A percentile compares a stretch with the other conserved stretches of the same genome.
Evolutionary conservation across 2,113 vertebrate genomes (phyloP).

Genomic region (Ranitomeya variabilis): DNA sequence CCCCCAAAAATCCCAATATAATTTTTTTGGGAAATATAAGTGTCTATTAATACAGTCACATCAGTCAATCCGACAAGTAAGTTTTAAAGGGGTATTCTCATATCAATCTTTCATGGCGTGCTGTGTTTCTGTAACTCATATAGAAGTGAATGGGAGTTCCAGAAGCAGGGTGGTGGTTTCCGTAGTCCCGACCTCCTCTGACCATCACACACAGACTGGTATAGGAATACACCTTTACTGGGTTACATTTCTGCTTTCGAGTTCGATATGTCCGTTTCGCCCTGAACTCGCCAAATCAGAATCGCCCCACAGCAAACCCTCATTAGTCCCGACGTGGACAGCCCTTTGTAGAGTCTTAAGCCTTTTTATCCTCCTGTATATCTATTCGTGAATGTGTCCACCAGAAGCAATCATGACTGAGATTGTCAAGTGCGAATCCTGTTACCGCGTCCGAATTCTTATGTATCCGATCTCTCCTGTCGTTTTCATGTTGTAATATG

Average conservation of each 20-base stretch:
- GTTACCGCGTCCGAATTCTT: not conserved
- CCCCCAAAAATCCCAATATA: no score
- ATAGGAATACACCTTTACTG: no score
- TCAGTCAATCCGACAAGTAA: not conserved
- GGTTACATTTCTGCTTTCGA: not conserved
- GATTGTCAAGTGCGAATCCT: not conserved
- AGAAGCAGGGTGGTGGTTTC: no score
- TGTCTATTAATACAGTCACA: not conserved
- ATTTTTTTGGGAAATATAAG: not conserved
- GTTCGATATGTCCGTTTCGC: not conserved
- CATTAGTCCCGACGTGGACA: not conserved
- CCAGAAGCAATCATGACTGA: not conserved
- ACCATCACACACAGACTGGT: no score
- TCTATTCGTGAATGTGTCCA: not conserved
- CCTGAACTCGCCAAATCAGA: not conserved
- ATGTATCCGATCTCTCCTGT: not conserved
- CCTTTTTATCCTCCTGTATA: not conserved
- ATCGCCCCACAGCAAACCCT: not conserved
- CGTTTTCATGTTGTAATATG: not conserved
- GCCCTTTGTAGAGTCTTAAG: not conserved
- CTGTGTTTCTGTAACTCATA: no score
- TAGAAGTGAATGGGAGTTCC: no score
- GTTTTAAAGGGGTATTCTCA: not conserved
- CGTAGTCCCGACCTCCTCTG: no score
- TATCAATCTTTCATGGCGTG: no score